Percentiles rank a stretch among this genome's conserved stretches.
phyloP scores from a whole-genome alignment of 2,888 invertebrate species.

The Agapetus fuscipes region DNA sequence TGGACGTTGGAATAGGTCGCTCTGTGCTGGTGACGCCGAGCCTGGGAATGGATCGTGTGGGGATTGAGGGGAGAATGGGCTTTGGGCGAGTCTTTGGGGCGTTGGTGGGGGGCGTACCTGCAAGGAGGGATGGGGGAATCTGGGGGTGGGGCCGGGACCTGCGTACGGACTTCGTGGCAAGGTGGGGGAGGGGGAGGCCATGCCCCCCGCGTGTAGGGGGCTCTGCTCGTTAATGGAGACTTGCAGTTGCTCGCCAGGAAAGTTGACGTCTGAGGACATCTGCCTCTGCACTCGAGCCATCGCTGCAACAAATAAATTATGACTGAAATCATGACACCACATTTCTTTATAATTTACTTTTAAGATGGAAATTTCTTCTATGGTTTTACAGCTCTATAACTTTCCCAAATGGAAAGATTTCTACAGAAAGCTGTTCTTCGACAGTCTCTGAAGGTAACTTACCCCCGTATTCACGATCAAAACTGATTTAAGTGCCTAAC shows the following conservation, averaged over 20 bases:
- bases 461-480: too few species aligned
- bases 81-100: slow-evolving; percentile 23
- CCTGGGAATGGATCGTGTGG: slow-evolving; percentile 39
- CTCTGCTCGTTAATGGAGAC: slow-evolving; percentile 36
- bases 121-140: slow-evolving; percentile 21
- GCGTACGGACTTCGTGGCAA: slow-evolving; percentile 25
- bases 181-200: slow-evolving; percentile 21
- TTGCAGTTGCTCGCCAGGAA: slow-evolving; percentile 36
- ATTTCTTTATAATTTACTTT: slow-evolving; percentile 6
- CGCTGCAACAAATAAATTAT: slow-evolving; percentile 29
- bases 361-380: too few species aligned
- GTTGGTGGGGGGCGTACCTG: slow-evolving; percentile 19
- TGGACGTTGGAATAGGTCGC: slow-evolving; percentile 23
- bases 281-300: slow-evolving; percentile 48
- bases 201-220: slow-evolving; percentile 26
- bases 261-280: slow-evolving; percentile 32
- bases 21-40: slow-evolving; percentile 28
- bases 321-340: slow-evolving; percentile 10
- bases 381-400: too few species aligned
- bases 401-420: too few species aligned
- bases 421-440: too few species aligned
- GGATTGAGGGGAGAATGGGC: slow-evolving; percentile 30
- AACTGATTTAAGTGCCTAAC: too few species aligned
- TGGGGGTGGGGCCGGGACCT: slow-evolving; percentile 21
- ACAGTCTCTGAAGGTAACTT: too few species aligned